These are phyloP conservation scores for Cassiopea andromeda DNA, from an alignment of 30 jellyfish, hydroid and myxozoan species.

Conservation along the genomic window DNA sequence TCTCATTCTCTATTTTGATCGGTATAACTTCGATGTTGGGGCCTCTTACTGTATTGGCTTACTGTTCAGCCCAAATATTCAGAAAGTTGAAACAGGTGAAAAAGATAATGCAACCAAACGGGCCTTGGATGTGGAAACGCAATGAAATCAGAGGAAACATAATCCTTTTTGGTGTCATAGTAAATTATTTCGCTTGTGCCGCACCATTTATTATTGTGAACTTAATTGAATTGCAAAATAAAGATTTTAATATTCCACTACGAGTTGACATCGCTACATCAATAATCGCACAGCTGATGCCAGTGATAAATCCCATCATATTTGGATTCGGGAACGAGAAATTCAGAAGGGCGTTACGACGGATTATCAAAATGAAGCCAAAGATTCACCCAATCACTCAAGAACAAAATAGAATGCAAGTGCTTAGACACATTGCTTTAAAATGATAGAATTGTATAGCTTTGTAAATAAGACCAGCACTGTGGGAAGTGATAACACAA, in stretches of 20 bases:
- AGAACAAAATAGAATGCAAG: neutral
- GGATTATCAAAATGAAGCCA: neutral
- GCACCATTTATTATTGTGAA: constrained; percentile 16
- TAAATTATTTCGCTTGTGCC: constrained; percentile 17
- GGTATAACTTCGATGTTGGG: constrained; percentile 29
- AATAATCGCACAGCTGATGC: constrained; percentile 26
- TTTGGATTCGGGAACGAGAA: constrained; percentile 37
- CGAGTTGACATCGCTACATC: constrained; percentile 26
- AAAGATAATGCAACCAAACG: neutral
- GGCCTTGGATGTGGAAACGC: constrained; percentile 5
- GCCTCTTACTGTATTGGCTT: neutral
- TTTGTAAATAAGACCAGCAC: too few species aligned
- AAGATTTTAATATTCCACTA: neutral
- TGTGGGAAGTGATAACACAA: too few species aligned
- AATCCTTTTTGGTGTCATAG: constrained; percentile 17
- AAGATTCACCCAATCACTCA: neutral
- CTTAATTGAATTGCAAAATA: neutral
- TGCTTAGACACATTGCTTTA: neutral
- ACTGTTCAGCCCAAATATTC: constrained; percentile 10
- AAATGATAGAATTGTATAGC: neutral
- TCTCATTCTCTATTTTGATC: constrained; percentile 3
- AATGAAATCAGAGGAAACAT: constrained; percentile 33
- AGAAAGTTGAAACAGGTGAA: constrained; percentile 1
- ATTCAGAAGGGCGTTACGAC: constrained; percentile 18
- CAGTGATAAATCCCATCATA: constrained; percentile 18